phyloP scores from a whole-genome alignment of 2,113 vertebrate genomes.

The Nothocercus julius region DNA sequence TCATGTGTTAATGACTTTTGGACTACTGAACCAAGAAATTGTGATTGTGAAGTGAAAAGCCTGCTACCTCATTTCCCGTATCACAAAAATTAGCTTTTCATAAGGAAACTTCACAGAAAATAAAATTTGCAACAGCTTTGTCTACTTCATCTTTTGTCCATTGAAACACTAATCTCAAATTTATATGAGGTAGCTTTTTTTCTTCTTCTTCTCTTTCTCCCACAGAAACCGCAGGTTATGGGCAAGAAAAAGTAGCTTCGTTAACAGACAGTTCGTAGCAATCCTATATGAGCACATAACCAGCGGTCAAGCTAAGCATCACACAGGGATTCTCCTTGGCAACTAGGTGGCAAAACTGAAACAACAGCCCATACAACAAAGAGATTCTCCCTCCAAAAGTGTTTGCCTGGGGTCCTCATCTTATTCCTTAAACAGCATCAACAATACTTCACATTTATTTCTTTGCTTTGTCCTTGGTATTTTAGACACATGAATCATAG shows the following conservation, averaged over 20 bases:
- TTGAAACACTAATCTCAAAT: neutral
- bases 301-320: neutral
- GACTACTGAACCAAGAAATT: neutral
- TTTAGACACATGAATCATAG: neutral
- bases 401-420: neutral
- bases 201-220: too few species aligned
- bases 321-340: neutral
- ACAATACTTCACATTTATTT: neutral
- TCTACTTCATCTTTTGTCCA: neutral
- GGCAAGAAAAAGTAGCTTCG: neutral
- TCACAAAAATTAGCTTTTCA: neutral
- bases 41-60: neutral
- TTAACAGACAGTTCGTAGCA: neutral
- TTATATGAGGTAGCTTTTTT: neutral
- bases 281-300: neutral
- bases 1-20: neutral
- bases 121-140: neutral
- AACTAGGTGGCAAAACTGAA: neutral
- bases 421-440: neutral
- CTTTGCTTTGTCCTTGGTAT: neutral
- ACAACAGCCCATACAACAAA: neutral
- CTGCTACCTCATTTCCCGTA: neutral
- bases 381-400: neutral
- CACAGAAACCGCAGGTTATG: neutral
- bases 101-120: neutral